These are phyloP conservation scores for Capitulum mitella DNA, from an alignment of 2,888 invertebrate species.

Conservation along the genomic window DNA sequence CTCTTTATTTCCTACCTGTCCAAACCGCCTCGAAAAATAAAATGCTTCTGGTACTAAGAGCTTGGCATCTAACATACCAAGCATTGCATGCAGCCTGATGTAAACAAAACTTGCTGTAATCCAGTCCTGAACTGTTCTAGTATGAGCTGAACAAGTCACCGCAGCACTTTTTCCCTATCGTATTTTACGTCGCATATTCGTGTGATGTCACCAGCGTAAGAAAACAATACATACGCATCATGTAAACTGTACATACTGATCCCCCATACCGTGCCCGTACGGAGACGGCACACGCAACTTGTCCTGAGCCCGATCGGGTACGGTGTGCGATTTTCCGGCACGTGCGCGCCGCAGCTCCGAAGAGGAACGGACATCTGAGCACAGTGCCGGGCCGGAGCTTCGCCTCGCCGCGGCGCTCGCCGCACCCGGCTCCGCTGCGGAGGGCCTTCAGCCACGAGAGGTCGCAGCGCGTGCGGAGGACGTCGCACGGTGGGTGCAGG, in stretches of 20 bases:
- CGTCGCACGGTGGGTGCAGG: not conserved
- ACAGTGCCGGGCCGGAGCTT: not conserved
- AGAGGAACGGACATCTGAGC: not conserved
- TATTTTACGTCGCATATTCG: too few relatives aligned
- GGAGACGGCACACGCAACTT: too few relatives aligned
- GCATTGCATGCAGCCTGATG: not conserved
- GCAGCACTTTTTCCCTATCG: not conserved
- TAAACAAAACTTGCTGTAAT: not conserved
- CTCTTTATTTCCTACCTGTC: too few relatives aligned
- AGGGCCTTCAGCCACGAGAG: not conserved
- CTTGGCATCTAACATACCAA: not conserved
- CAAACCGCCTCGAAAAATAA: too few relatives aligned
- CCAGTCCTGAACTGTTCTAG: not conserved
- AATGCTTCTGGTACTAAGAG: too few relatives aligned
- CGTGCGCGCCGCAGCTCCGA: not conserved
- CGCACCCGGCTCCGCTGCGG: not conserved
- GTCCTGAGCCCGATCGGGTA: too few relatives aligned
- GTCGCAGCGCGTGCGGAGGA: not conserved
- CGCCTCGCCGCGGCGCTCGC: not conserved
- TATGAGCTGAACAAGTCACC: not conserved
- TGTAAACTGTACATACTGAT: too few relatives aligned
- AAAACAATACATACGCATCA: too few relatives aligned
- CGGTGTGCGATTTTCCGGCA: too few relatives aligned
- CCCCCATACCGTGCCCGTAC: too few relatives aligned
- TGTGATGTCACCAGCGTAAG: too few relatives aligned